phyloP scores from a whole-genome alignment of 2,113 vertebrate species.

The Platysternon megacephalum region DNA sequence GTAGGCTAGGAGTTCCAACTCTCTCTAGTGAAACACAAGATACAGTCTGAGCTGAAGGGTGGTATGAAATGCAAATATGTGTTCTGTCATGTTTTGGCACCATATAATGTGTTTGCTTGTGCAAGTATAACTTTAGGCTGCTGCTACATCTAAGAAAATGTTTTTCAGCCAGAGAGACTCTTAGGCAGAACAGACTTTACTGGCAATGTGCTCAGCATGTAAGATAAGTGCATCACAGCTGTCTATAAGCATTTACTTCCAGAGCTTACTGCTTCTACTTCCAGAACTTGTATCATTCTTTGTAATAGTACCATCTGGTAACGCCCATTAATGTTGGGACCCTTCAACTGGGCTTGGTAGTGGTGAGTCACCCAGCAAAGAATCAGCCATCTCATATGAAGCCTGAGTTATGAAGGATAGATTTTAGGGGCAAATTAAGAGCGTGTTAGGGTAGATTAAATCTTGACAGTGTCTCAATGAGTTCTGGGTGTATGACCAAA shows the following conservation, averaged over 20 bases:
- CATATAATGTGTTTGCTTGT: neutral
- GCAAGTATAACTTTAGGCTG: no score
- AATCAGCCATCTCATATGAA: neutral
- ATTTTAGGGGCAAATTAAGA: neutral
- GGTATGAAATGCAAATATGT: neutral
- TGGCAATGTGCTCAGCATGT: neutral
- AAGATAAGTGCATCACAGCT: neutral
- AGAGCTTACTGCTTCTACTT: neutral
- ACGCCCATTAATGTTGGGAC: neutral
- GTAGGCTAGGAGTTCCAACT: neutral
- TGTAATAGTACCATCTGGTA: neutral
- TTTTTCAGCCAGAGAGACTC: neutral
- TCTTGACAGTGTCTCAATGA: conserved; percentile 29
- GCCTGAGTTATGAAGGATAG: neutral
- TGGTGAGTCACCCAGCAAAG: neutral
- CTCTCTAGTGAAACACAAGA: neutral
- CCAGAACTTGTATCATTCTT: neutral
- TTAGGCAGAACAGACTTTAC: neutral
- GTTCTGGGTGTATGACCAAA: conserved; percentile 42
- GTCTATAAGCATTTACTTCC: neutral
- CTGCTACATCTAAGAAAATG: neutral
- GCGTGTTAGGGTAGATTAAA: conserved; percentile 39
- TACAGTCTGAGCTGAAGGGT: neutral
- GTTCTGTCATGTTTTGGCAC: neutral
- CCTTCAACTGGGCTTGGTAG: neutral